These are phyloP conservation scores for Pseudoatta argentina DNA, from an alignment of 1,140 invertebrate genomes.

Conservation along the genomic window DNA sequence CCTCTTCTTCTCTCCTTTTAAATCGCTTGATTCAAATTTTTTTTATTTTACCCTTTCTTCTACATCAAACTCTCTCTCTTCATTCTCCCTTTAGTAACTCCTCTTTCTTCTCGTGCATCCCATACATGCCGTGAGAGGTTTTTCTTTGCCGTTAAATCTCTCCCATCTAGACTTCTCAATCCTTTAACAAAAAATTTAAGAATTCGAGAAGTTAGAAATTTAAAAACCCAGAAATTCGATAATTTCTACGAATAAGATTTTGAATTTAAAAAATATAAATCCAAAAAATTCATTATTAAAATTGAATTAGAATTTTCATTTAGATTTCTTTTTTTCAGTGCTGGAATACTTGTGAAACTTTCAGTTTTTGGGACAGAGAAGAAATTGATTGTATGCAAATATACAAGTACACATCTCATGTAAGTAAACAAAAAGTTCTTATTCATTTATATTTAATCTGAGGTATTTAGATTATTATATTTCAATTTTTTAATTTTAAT, in stretches of 20 bases:
- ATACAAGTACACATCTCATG: neutral
- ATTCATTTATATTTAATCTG: neutral
- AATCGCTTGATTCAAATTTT: slow-evolving; percentile 63
- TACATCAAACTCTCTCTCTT: slow-evolving; percentile 27
- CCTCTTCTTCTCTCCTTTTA: slow-evolving; percentile 15
- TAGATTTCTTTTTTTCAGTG: slow-evolving; percentile 89
- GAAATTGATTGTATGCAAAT: too few relatives aligned
- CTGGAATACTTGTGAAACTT: slow-evolving; percentile 92
- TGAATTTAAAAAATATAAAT: neutral
- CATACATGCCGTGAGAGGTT: slow-evolving; percentile 63
- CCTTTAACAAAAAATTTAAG: neutral
- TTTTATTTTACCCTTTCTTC: slow-evolving; percentile 46
- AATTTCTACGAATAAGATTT: neutral
- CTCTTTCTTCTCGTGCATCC: slow-evolving; percentile 63
- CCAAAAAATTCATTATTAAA: slow-evolving; percentile 73
- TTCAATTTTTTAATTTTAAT: slow-evolving; percentile 23
- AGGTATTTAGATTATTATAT: neutral
- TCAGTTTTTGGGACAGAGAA: slow-evolving; percentile 83
- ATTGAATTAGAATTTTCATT: slow-evolving; percentile 8
- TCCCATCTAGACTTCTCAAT: slow-evolving; percentile 29
- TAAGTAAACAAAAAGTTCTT: neutral
- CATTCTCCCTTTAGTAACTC: slow-evolving; percentile 17
- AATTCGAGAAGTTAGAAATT: neutral
- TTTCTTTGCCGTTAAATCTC: slow-evolving; percentile 63
- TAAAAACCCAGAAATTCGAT: neutral